Evolutionary conservation across 1,140 invertebrate genomes (phyloP), one percentile per base, ranked within the genome.

Genomic region (Polyergus mexicanus): DNA sequence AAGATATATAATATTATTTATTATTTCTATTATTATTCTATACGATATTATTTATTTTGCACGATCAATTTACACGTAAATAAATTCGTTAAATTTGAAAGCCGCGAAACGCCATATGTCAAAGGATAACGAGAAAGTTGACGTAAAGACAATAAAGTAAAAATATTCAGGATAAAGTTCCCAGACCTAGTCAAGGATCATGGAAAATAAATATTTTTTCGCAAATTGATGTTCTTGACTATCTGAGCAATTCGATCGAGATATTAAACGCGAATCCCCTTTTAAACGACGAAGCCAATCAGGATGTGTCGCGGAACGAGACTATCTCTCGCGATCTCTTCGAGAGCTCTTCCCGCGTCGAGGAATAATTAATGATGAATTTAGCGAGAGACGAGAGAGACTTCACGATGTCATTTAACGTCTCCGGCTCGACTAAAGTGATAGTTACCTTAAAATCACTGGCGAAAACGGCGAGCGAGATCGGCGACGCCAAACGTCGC

Each of bases 351-450:
- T 28, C 19, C 22, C 28, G 3, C 25, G n/a, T 63, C 51, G 32
- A n/a, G 35, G 11, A 4, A 32, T 54, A 83, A 83, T 83, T 74
- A 60, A 83, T 47, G 25, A 25, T 74, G 25, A 86, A 11, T 6
- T n/a, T 41, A 80, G 3, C 58, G 41, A 10, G 41, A 10, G 77
- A 87, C 72, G 63, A 54, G 32, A 54, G 32, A 44, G 66, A 80
- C 75, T 69, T 85, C 84, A 91, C 86, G 87, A 91, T 84, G 90
- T 88, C 83, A 84, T 69, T 86, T 71, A 87, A 89, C 51, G 60
- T 58, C 72, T 10, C 8, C 35, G 56, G 25, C 38, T 84, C 65
- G 84, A 85, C 62, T 56, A 77, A 86, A 86, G 47, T 44, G 74
- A 28, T 13, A 68, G 10, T 63, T 38, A 66, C n/a, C 28, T 32